Conservation (phyloP, 1,140 invertebrate species). For the Brachionus rubens region DNA sequence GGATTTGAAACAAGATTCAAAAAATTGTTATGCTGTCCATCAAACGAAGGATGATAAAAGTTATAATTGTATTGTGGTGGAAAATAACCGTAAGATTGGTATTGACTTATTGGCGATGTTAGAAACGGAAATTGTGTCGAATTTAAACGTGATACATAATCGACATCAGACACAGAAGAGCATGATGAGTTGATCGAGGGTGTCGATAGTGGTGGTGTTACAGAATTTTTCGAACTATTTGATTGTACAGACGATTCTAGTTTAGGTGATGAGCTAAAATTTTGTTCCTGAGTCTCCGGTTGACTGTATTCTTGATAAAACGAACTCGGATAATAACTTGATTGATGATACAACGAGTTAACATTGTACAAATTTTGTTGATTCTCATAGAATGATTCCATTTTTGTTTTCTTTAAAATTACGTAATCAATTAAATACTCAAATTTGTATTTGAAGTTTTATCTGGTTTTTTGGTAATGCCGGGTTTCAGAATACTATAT, state of each 20-base stretch:
- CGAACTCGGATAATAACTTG: neutral
- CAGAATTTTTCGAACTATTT: constrained; percentile 1
- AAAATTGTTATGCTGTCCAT: neutral
- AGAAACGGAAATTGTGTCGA: constrained; percentile 4
- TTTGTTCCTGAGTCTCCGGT: neutral
- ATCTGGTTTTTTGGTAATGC: neutral
- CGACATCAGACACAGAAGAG: neutral
- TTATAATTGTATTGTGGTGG: constrained; percentile 9
- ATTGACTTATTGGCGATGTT: constrained; percentile 13
- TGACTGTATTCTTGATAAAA: neutral
- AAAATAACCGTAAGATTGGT: constrained; percentile 4
- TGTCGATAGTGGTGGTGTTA: neutral
- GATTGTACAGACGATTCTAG: neutral
- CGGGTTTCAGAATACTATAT: constrained; percentile 33
- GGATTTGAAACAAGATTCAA: neutral
- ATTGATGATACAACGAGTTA: neutral
- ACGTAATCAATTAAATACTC: constrained; percentile 36
- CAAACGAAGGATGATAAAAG: neutral
- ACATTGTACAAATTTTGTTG: neutral
- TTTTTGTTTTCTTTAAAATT: constrained; percentile 30
- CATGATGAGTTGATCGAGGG: constrained; percentile 7
- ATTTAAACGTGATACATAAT: neutral
- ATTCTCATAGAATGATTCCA: constrained; percentile 35
- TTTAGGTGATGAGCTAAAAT: constrained; percentile 17
- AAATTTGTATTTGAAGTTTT: neutral